Conservation (phyloP, 2,888 invertebrate species). For the Nomada flava region DNA sequence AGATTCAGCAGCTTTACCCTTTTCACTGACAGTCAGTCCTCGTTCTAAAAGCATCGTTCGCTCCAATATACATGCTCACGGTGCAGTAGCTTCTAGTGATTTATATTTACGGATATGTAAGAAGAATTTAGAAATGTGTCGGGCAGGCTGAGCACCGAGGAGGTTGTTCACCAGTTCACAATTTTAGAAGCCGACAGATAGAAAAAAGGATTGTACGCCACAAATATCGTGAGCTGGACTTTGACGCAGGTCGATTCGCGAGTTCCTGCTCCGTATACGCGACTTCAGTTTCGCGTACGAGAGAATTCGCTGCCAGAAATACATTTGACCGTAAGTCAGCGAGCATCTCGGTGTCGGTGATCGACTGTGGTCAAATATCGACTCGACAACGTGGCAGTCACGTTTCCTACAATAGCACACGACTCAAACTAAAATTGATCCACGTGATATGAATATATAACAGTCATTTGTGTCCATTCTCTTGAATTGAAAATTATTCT, state of each 20-base stretch:
- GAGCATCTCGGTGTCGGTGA: slow-evolving; percentile 41
- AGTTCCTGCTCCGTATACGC: slow-evolving; percentile 8
- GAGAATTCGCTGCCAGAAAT: slow-evolving; percentile 51
- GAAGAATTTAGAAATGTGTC: background rate
- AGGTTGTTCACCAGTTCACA: slow-evolving; percentile 18
- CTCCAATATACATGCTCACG: background rate
- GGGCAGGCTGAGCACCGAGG: background rate
- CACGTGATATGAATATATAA: background rate
- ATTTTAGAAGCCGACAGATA: slow-evolving; percentile 19
- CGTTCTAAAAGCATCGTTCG: background rate
- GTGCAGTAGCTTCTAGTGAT: background rate
- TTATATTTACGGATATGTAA: background rate
- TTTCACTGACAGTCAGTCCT: background rate
- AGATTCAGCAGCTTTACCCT: background rate
- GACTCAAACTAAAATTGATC: background rate
- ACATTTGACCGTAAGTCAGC: slow-evolving; percentile 43
- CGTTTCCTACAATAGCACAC: background rate
- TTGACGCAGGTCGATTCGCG: slow-evolving; percentile 10
- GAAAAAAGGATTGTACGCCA: slow-evolving; percentile 17
- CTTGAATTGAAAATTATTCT: background rate
- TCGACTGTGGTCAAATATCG: slow-evolving; percentile 24
- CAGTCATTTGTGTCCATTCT: background rate
- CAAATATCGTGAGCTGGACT: slow-evolving; percentile 4
- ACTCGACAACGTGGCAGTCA: slow-evolving; percentile 17
- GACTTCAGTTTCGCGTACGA: slow-evolving; percentile 37